Conservation (phyloP, 2,888 invertebrate species). For the Pharmacophagus antenor region DNA sequence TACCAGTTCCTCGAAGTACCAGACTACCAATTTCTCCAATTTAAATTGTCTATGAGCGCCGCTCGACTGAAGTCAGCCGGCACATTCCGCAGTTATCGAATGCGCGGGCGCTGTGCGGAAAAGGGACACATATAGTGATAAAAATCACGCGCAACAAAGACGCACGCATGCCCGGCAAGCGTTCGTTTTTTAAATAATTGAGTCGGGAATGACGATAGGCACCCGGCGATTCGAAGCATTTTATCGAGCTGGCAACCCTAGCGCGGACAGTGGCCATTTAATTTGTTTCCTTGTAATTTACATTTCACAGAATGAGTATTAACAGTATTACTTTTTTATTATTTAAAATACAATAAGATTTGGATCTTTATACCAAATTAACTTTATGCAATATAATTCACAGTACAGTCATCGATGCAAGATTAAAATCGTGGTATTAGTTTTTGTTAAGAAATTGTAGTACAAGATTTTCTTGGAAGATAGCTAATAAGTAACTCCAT, state of each 20-base stretch:
- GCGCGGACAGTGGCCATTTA: constrained; percentile 66
- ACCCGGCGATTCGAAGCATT: constrained; percentile 70
- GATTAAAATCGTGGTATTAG: neutral
- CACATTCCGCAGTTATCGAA: constrained; percentile 76
- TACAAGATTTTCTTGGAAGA: constrained; percentile 43
- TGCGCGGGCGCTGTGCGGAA: constrained; percentile 65
- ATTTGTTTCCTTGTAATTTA: constrained; percentile 67
- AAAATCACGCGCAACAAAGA: constrained; percentile 62
- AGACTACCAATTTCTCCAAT: constrained; percentile 75
- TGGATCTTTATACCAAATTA: neutral
- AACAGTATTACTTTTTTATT: constrained; percentile 41
- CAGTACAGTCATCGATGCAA: neutral
- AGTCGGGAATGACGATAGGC: constrained; percentile 76
- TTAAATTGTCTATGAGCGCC: constrained; percentile 79
- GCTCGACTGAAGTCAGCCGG: constrained; percentile 77
- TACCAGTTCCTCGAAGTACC: constrained; percentile 60
- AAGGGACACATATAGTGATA: constrained; percentile 49
- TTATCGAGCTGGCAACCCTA: constrained; percentile 72
- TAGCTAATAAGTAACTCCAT: constrained; percentile 69
- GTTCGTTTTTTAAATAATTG: constrained; percentile 78
- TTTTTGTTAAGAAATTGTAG: constrained; percentile 31
- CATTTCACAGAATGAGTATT: constrained; percentile 49
- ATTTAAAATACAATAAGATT: neutral
- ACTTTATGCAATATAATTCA: neutral
- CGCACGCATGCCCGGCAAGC: constrained; percentile 53